Conservation (phyloP, 2,113 vertebrate species). For the Tamias sibiricus region DNA sequence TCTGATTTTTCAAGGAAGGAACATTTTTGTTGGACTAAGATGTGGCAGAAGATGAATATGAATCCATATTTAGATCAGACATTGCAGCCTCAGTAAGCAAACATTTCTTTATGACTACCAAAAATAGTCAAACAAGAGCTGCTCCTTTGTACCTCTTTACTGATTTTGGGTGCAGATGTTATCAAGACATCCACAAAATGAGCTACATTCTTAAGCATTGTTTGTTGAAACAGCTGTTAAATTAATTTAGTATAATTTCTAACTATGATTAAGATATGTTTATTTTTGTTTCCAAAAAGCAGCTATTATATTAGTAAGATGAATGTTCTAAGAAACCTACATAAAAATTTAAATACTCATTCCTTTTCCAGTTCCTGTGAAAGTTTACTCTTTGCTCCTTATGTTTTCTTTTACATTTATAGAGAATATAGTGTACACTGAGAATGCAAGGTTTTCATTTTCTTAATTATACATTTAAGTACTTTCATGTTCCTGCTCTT, state of each 20-base stretch:
- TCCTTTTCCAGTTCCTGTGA: conserved; percentile 35
- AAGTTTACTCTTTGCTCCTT: conserved; percentile 59
- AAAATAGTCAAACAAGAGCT: conserved; percentile 33
- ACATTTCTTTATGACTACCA: conserved; percentile 12
- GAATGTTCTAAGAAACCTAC: conserved; percentile 70
- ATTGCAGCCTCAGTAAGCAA: conserved; percentile 25
- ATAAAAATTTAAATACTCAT: conserved; percentile 67
- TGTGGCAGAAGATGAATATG: not conserved
- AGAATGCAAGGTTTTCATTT: not conserved
- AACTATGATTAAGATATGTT: conserved; percentile 82
- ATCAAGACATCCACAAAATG: conserved; percentile 73
- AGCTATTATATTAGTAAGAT: conserved; percentile 76
- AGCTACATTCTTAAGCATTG: conserved; percentile 65
- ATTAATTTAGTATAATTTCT: conserved; percentile 84
- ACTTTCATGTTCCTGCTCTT: conserved; percentile 22
- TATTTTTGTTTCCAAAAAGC: conserved; percentile 81
- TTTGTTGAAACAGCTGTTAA: conserved; percentile 84
- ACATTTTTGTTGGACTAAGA: not conserved
- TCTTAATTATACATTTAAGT: not conserved
- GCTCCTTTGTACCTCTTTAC: conserved; percentile 30
- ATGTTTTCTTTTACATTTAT: conserved; percentile 36
- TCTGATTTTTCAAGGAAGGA: not conserved
- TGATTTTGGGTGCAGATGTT: conserved; percentile 73
- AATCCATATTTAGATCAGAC: conserved; percentile 53
- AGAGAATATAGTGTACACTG: not conserved